Conservation (phyloP, 2,113 vertebrate species). For the Cyanoliseus patagonus region DNA sequence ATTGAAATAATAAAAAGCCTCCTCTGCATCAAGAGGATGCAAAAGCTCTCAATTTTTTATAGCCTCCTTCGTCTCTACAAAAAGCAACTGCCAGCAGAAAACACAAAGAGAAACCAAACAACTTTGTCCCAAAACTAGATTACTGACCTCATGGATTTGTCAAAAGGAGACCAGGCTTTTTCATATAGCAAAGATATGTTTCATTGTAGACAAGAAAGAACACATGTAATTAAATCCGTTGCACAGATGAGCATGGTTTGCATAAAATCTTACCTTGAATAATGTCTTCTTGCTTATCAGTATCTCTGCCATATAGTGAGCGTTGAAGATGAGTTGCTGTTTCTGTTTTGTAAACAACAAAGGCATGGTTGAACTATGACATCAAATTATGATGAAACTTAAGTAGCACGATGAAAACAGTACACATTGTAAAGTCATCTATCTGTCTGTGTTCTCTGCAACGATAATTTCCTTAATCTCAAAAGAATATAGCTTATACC, state of each 20-base stretch:
- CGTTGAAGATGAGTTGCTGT: constrained; percentile 23
- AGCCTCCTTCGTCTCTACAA: background rate
- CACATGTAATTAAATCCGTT: background rate
- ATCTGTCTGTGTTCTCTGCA: background rate
- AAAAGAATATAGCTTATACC: background rate
- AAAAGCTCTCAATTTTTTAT: background rate
- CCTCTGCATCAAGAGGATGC: background rate
- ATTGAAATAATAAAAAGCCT: background rate
- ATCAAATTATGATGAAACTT: constrained; percentile 15
- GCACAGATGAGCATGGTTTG: background rate
- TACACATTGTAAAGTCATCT: background rate
- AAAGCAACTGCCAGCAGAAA: background rate
- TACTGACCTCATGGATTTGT: background rate
- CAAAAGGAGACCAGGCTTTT: background rate
- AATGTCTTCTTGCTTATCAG: constrained; percentile 16
- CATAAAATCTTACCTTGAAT: constrained; percentile 33
- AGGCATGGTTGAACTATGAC: constrained; percentile 5
- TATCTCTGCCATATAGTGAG: constrained; percentile 24
- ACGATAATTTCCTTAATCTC: background rate
- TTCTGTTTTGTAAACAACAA: constrained; percentile 32
- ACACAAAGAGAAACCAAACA: background rate
- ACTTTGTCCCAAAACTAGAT: background rate
- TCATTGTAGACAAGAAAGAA: background rate
- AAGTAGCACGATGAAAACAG: background rate
- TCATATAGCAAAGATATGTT: constrained; percentile 6